Evolutionary conservation across 2,888 invertebrate species (phyloP), one percentile per base, ranked within the genome.

Genomic region (Mesoligia furuncula): DNA sequence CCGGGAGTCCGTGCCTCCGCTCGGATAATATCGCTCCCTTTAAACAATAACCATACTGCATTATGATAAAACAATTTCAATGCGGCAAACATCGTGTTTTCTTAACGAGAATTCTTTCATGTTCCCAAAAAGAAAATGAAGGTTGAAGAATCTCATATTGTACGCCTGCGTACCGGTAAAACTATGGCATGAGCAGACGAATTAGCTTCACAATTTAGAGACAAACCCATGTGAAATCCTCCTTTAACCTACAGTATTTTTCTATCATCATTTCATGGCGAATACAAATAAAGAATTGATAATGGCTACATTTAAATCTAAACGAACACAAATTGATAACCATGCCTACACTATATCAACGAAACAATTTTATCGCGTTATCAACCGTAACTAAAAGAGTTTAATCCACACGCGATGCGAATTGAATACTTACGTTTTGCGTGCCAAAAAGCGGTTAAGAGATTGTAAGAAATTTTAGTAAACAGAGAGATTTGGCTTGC

Each of bases 21-120:
- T 93, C 93, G 95, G 96, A 96, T 96, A 95, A 92, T 94, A 96
- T 96, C 96, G 95, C 93, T 92, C 91, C 93, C 93, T 92, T 95
- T 94, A 95, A 95, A 96, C 96, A 96, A 96, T 96, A 96, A 95
- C 95, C 93, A 91, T 91, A 93, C 94, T 93, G 94, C 93, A 95
- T 95, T 95, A 96, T 96, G 95, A 96, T 95, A 95, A 96, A 96
- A 95, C 93, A 95, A 95, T 96, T 96, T 94, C 93, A 94, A 95
- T 95, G 93, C 93, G 90, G 93, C 94, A 94, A 95, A 95, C 94
- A 94, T 94, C 93, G 93, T 94, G 95, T 95, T 93, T 93, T 93
- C 93, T 94, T 95, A 96, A 95, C 95, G 94, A 96, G 95, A 93
- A 92, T 92, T 93, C 92, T 92, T 93, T 93, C 89, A 90, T 89